Conservation (phyloP, 2,797 vertebrate genomes). For the Sphaeramia orbicularis region DNA sequence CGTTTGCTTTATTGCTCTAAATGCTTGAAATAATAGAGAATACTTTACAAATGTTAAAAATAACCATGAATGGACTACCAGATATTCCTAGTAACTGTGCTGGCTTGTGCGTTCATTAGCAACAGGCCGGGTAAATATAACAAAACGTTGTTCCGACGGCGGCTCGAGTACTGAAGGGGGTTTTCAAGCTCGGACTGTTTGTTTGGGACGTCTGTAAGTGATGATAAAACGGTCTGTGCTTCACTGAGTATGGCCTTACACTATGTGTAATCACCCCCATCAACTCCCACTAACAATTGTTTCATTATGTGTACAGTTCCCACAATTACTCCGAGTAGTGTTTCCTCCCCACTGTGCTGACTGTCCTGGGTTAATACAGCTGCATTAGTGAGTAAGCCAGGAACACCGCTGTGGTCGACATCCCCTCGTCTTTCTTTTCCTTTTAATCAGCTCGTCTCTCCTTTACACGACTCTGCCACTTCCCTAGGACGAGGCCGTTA, state of each 20-base stretch:
- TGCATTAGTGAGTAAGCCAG: constrained; percentile 48
- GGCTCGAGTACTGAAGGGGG: constrained; percentile 35
- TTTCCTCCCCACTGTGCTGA: constrained; percentile 73
- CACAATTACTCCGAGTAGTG: constrained; percentile 83
- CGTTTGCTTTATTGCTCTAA: constrained; percentile 56
- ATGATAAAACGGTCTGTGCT: constrained; percentile 71
- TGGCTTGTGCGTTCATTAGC: constrained; percentile 63
- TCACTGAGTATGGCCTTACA: constrained; percentile 50
- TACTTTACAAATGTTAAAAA: constrained; percentile 67
- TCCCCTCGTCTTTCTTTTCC: constrained; percentile 25
- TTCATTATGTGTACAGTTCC: constrained; percentile 83
- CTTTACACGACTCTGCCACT: constrained; percentile 41
- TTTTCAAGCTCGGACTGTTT: constrained; percentile 63
- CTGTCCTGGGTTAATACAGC: constrained; percentile 48
- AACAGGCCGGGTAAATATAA: constrained; percentile 76
- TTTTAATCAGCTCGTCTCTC: constrained; percentile 51
- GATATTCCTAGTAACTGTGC: constrained; percentile 43
- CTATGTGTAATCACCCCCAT: constrained; percentile 67
- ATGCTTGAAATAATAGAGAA: constrained; percentile 62
- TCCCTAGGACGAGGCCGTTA: constrained; percentile 55
- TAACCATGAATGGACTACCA: constrained; percentile 58
- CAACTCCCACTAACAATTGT: constrained; percentile 73
- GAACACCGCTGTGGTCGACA: constrained; percentile 29
- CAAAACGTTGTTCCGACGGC: constrained; percentile 73
- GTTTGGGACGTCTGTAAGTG: constrained; percentile 73